Evolutionary conservation across 2,113 vertebrate species (phyloP), one percentile per base, ranked within the genome.

Genomic region (Euleptes europaea): DNA sequence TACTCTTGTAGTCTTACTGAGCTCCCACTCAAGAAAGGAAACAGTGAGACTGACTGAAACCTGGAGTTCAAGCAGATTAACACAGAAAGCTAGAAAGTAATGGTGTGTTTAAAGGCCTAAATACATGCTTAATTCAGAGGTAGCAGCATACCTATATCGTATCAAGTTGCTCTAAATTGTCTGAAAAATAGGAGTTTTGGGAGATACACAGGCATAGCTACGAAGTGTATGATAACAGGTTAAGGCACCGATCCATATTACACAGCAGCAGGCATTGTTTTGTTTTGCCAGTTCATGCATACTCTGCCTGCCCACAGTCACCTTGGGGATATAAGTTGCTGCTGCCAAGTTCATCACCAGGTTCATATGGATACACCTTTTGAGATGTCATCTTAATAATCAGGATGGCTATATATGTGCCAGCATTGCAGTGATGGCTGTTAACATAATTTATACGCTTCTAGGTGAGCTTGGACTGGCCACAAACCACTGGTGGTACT

Each of bases 1-100:
- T 76, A 51, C 0, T 31, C 38, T 57, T 82, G 63, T 38, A 63
- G 49, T 28, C 5, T 23, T 40, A 47, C 51, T 28, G 40, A 82
- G 67, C 15, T 28, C 51, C n/a, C 40, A 57, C 74, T 69, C 26
- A 57, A 65, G 35, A 40, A 86, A 81, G 31, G 26, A 42, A 38
- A 10, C 38, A 77, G 83, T 83, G 44, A 0, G 86, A 85, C 26
- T 83, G 60, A 33, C 47, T 80, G 57, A 86, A 14, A 77, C 74
- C 60, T 74, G 21, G 0, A 82, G 44, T 78, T 78, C 28, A 70
- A 44, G 40, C 31, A 28, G 31, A 47, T 72, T 72, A 72, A 51
- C 13, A 26, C 3, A 67, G 63, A 54, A 66, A 76, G 2, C 10
- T 69, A 35, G 33, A 69, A 72, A 84, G 51, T 44, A 21, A 51